Evolutionary conservation across 2,888 invertebrate species (phyloP), one percentile per base, ranked within the genome.

Genomic region (Tridacna gigas): DNA sequence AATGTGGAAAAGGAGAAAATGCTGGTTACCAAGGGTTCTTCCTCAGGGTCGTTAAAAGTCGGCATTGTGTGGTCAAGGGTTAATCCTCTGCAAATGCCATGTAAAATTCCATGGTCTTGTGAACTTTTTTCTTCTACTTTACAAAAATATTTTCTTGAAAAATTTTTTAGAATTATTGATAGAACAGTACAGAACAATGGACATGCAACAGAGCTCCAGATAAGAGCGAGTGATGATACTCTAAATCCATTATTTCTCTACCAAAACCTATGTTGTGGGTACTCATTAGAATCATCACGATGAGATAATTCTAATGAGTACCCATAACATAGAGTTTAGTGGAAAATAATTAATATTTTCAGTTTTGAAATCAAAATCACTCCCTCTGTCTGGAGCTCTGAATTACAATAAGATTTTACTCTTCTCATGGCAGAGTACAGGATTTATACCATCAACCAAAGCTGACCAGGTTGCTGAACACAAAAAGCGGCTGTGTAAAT

Each of bases 401-500:
- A 51, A 11, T 51, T 56, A 3, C 56, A 56, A 3, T 20, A 56
- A 9, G 56, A 15, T 20, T 20, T 56, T 20, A 56, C 15, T 20
- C 56, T 56, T 56, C 9, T 56, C 56, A 37, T 37, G 48, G n/a
- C 71, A 71, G 71, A 71, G 71, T n/a, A 4, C 25, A 13, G 48
- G 48, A 5, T 71, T 71, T 71, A 25, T 71, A 22, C 47, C 47
- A 4, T 22, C 51, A 22, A 51, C 13, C 47, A 75, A 75, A 45
- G 20, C 67, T 45, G 73, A 71, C 9, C 37, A 66, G 60, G 69
- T 63, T 18, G 37, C 69, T 0, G 25, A 65, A 45, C 78, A 80
- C 11, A 74, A 73, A 67, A 73, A 74, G 25, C 61, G 73, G 28
- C 15, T 88, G 51, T 88, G 86, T 20, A 82, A 86, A 61, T 89